Evolutionary conservation across 2,797 vertebrate species (phyloP), one percentile per base, ranked within the genome.

Genomic region (Philypnodon macrostomus): DNA sequence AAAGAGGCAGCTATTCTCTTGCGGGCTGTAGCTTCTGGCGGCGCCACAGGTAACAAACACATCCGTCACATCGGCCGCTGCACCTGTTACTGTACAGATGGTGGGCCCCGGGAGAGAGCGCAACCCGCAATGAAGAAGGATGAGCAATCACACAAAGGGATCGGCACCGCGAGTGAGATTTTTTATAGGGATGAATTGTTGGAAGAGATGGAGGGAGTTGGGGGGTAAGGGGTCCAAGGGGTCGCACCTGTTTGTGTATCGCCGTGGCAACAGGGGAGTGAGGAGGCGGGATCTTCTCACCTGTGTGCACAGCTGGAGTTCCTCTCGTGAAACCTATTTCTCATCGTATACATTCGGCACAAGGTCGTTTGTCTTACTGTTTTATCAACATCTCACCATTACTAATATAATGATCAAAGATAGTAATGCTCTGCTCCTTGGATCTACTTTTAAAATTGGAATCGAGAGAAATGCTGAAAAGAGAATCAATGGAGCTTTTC

Each of bases 51-150:
- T 88, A 85, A 84, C 78, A 66, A 83, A 76, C 67, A 65, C 73
- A 75, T 77, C 71, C 57, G 70, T 85, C 79, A 83, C 70, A 63
- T 33, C 58, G 65, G 59, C n/a, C 75, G 55, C 74, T 58, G 40
- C 83, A 85, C 85, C 79, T 85, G 84, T 83, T 87, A 81, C 80
- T 47, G 75, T 79, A 77, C 87, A 87, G 86, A 89, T 88, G 87
- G 88, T 58, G 47, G 57, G 58, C 63, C 61, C 72, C 54, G 70
- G 44, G 79, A 78, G 80, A 71, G 76, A 67, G 67, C 66, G 65
- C 77, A 66, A 54, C 37, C 56, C 58, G 58, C 63, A 70, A 78
- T 81, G 76, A 81, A 84, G 81, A 84, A 73, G 60, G 76, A 85
- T 83, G 81, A 85, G 73, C 80, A 55, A 46, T 79, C 79, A 73